A percentile compares a stretch with the other conserved stretches of the same genome.
Conservation (phyloP, 2,113 vertebrate species). For the Leptosomus discolor region DNA sequence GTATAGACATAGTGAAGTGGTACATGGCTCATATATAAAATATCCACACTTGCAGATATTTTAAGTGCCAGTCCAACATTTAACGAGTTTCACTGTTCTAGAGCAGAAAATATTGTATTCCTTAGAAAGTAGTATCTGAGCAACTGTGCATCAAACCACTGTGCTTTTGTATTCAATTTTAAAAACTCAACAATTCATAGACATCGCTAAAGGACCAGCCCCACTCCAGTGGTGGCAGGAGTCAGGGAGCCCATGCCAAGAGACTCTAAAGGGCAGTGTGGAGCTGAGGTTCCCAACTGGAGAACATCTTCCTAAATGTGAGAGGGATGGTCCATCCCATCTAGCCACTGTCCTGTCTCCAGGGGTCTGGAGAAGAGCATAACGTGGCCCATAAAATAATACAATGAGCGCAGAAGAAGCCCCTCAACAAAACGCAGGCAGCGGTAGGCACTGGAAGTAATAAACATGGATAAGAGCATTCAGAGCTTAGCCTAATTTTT, state of each 20-base stretch:
- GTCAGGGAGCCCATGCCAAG: background rate
- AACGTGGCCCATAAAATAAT: background rate
- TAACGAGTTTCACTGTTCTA: background rate
- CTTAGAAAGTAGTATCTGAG: background rate
- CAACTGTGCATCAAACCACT: accelerated
- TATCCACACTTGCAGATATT: background rate
- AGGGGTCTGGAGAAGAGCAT: background rate
- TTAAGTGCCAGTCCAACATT: background rate
- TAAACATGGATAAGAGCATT: background rate
- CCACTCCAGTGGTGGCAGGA: background rate
- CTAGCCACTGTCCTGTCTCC: background rate
- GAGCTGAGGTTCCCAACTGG: accelerated
- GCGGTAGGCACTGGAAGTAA: background rate
- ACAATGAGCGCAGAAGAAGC: background rate
- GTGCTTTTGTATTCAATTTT: background rate
- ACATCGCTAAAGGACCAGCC: background rate
- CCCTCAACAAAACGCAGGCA: background rate
- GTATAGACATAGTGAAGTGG: too few relatives aligned
- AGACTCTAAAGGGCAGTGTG: background rate
- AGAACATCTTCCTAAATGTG: background rate
- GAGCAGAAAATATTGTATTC: background rate
- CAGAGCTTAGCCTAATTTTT: background rate
- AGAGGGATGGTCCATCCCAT: background rate
- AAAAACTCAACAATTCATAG: accelerated
- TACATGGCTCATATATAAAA: accelerated